Conservation (phyloP, 1,140 invertebrate species). For the Panagrolaimus sp. region DNA sequence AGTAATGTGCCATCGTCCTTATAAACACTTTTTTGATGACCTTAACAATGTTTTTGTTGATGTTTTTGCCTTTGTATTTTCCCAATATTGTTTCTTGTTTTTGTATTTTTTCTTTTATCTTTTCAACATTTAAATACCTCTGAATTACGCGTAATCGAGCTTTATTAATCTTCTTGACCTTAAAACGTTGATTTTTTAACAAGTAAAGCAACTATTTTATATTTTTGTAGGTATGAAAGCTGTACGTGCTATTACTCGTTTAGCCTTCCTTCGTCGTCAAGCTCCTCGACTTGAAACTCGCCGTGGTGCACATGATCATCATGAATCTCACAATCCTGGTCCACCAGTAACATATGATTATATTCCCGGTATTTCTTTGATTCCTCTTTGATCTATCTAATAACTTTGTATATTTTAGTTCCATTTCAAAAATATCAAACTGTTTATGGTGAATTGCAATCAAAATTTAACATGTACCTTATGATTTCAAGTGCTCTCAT, state of each 20-base stretch:
- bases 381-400: too few species aligned
- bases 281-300: background rate
- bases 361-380: background rate
- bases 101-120: too few species aligned
- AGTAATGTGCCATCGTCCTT: too few species aligned
- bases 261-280: slow-evolving; percentile 14
- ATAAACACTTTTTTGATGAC: too few species aligned
- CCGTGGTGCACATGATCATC: slow-evolving; percentile 15
- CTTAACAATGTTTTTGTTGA: too few species aligned
- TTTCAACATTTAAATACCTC: too few species aligned
- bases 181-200: too few species aligned
- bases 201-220: too few species aligned
- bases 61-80: too few species aligned
- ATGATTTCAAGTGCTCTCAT: background rate
- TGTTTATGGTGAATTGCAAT: slow-evolving; percentile 12
- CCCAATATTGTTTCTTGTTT: too few species aligned
- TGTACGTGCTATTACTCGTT: slow-evolving; percentile 10
- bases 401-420: background rate
- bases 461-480: slow-evolving; percentile 17
- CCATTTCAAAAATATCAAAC: slow-evolving; percentile 1
- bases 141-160: too few species aligned
- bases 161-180: too few species aligned
- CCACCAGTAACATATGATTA: slow-evolving; percentile 9
- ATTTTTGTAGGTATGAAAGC: background rate
- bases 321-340: slow-evolving; percentile 12